Evolutionary conservation across 2,113 vertebrate species (phyloP).

Genomic region (Parus major): DNA sequence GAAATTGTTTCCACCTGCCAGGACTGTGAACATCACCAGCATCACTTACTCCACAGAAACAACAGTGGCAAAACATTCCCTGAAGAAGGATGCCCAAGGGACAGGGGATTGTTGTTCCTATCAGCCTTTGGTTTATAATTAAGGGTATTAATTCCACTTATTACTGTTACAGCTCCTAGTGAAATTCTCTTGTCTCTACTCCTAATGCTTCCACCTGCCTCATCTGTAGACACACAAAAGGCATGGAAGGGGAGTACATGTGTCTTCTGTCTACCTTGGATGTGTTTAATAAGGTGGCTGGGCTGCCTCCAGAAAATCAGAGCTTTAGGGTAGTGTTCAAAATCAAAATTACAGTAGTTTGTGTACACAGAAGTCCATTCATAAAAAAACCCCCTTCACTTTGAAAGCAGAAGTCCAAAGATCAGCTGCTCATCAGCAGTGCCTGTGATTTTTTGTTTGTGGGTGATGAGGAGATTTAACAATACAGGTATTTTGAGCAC

Average conservation of each 20-base stretch:
- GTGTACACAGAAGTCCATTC: background rate
- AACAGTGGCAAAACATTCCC: background rate
- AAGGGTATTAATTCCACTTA: background rate
- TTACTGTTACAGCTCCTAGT: background rate
- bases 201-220: background rate
- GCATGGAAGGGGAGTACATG: background rate
- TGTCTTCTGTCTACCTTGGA: background rate
- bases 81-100: background rate
- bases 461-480: background rate
- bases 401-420: background rate
- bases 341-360: background rate
- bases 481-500: background rate
- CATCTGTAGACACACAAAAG: background rate
- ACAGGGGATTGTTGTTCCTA: background rate
- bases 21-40: background rate
- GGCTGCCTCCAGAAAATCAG: background rate
- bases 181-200: background rate
- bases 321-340: background rate
- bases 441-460: background rate
- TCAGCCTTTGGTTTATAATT: background rate
- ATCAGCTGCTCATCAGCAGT: background rate
- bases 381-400: background rate
- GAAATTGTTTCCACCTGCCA: background rate
- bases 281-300: background rate
- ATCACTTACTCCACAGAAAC: background rate